Base-by-base conservation (phyloP, 2,113 vertebrate species). In the Indicator indicator region DNA sequence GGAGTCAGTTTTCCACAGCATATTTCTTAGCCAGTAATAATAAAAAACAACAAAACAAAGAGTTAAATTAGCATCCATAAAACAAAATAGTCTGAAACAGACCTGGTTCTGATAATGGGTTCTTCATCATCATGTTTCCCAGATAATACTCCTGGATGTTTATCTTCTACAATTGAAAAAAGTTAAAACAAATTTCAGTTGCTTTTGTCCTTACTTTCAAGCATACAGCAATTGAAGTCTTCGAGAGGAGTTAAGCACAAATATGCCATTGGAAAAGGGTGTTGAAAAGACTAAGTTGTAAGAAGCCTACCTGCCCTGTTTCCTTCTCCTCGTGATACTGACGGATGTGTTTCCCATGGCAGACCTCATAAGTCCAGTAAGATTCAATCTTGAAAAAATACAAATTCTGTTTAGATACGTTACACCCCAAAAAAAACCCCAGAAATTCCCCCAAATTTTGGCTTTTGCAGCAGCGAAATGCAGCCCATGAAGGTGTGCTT, bases 261-360 rank as follows among this genome's bases (percentile, higher is more conserved):
- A 55, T 1, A 1, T 15, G 24, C 19, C 59, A 79, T 23, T 9
- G 24, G 20, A 50, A 48, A 54, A 38, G 9, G 40, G 46, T 6
- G 21, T 2, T 9, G n/a, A 36, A 46, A 72, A 7, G 11, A 44
- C 8, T 23, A 27, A 40, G n/a, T 6, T 62, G 11, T 50, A 95
- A 89, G 52, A 81, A 92, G 96, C 97, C 91, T 69, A 99, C 99
- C 98, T 99, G 99, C 3, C 99, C 99, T 0, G 99, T 99, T 96
- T 99, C 99, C 92, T 99, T 99, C 92, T 99, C 99, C 95, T 99
- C 99, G 1, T 99, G 99, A 93, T 99, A 99, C 68, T 99, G 99
- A 54, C 99, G 98, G 88, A 99, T 98, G 80, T 99, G 99, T 91
- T 99, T 99, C 24, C 99, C 99, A 0, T 99, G 99, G 91, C 99